Base-by-base conservation (phyloP, 2,888 invertebrate genomes). In the Chrysodeixis includens region DNA sequence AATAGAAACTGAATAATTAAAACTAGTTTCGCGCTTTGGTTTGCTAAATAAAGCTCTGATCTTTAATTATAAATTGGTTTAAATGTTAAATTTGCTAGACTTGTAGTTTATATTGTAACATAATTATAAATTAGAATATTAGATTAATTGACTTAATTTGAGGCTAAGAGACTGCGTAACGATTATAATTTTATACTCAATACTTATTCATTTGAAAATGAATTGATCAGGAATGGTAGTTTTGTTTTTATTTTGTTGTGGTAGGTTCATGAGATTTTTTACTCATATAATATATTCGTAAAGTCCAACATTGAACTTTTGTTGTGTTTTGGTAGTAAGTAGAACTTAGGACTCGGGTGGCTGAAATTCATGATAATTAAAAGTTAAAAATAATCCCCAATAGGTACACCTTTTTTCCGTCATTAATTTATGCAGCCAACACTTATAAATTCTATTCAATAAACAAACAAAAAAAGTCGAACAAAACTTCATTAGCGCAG, bases 401-500 rank as follows among this genome's bases (percentile, higher is more conserved):
- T n/a, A n/a, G n/a, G 14, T 12, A 14, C 3, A 14, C 35, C 2
- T n/a, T n/a, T 40, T n/a, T n/a, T 5, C n/a, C n/a, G 6, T 40
- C 3, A n/a, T 5, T n/a, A n/a, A 14, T 40, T 40, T n/a, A 6
- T n/a, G 14, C 40, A 40, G 7, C 40, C 40, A 5, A n/a, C 40
- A n/a, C 26, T 14, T 14, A 14, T 6, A 35, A 40, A 40, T 40
- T n/a, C 40, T 35, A n/a, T 40, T 40, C 14, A 49, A 49, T 49
- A 10, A 18, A 0, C 3, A 49, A 49, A 20, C 18, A 46, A 46
- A 18, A 46, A 49, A 18, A 1, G 46, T 46, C 8, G 4, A 20
- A 20, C 46, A 20, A 10, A 14, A 20, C 18, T 56, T 56, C 56
- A 56, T 44, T 40, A 56, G 10, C 40, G n/a, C 5, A 56, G 5